A percentile compares a stretch with the other conserved stretches of the same genome.
phyloP scores from a whole-genome alignment of 2,888 invertebrate species.

The Lasius fuliginosus region DNA sequence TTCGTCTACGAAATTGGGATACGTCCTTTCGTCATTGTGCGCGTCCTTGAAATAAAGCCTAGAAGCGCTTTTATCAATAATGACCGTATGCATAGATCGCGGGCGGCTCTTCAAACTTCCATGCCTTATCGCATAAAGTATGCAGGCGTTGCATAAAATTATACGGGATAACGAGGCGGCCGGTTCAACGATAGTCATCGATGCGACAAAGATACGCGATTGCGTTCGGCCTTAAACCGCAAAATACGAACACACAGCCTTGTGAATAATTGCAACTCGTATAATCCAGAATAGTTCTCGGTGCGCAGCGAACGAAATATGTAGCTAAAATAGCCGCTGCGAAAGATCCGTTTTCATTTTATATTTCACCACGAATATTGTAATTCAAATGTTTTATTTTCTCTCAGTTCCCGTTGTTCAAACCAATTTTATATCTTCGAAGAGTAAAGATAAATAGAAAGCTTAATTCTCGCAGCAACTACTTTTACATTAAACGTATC shows the following conservation, averaged over 20 bases:
- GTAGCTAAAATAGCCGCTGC: constrained; percentile 17
- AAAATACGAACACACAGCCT: constrained; percentile 34
- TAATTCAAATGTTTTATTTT: constrained; percentile 3
- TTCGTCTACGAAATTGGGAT: constrained; percentile 41
- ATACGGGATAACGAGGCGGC: constrained; percentile 37
- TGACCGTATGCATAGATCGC: constrained; percentile 39
- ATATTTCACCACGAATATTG: neutral
- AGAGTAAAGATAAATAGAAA: neutral
- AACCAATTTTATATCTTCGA: neutral
- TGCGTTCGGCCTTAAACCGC: constrained; percentile 40
- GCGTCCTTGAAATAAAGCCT: constrained; percentile 41
- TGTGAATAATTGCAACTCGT: constrained; percentile 44
- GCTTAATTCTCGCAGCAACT: neutral
- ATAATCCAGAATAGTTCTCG: constrained; percentile 25
- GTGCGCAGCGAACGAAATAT: constrained; percentile 16
- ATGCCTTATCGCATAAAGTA: constrained; percentile 49
- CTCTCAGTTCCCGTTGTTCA: neutral
- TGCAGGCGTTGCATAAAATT: constrained; percentile 46
- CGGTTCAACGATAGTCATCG: constrained; percentile 25
- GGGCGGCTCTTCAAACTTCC: constrained; percentile 37
- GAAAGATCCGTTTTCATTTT: constrained; percentile 13
- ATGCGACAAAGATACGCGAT: constrained; percentile 40
- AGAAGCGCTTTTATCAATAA: constrained; percentile 50
- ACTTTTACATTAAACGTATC: neutral
- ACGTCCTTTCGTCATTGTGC: constrained; percentile 35